Conservation (phyloP, 2,797 vertebrate species). For the Coluber constrictor region DNA sequence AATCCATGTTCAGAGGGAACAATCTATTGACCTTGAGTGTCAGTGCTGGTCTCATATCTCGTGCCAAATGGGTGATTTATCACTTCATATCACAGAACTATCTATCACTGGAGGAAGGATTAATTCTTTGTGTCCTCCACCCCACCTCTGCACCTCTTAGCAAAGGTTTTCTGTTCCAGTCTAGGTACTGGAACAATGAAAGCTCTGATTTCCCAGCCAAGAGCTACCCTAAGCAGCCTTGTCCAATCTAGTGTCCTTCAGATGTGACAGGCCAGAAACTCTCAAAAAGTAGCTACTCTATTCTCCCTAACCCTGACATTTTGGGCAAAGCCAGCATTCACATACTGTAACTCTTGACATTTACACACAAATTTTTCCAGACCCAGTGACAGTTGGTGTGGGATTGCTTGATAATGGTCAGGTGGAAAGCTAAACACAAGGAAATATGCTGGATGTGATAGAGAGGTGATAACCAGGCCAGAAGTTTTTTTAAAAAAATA, state of each 20-base stretch:
- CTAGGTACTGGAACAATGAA: neutral
- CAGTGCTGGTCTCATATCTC: neutral
- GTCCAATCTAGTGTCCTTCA: neutral
- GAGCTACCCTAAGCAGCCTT: neutral
- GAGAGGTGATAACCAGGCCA: neutral
- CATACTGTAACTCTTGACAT: neutral
- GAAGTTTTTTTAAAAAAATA: neutral
- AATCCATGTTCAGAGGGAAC: neutral
- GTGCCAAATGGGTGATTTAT: conserved; percentile 22
- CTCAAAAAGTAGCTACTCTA: neutral
- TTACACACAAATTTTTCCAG: neutral
- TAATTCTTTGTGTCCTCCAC: neutral
- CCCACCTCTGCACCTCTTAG: neutral
- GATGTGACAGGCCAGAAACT: neutral
- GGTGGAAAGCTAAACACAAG: neutral
- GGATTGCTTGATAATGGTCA: neutral
- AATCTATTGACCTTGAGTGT: conserved; percentile 8
- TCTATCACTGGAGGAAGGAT: conserved; percentile 31
- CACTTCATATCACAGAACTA: conserved; percentile 19
- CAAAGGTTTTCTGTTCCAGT: conserved; percentile 20
- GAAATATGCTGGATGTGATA: conserved; percentile 5
- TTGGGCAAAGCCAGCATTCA: neutral
- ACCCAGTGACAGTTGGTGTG: neutral
- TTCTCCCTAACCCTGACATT: neutral
- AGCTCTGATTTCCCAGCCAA: neutral